A percentile compares a stretch with the other conserved stretches of the same genome.
These are phyloP conservation scores for Carlito syrichta DNA, from an alignment of 2,113 vertebrate species.

Conservation along the genomic window DNA sequence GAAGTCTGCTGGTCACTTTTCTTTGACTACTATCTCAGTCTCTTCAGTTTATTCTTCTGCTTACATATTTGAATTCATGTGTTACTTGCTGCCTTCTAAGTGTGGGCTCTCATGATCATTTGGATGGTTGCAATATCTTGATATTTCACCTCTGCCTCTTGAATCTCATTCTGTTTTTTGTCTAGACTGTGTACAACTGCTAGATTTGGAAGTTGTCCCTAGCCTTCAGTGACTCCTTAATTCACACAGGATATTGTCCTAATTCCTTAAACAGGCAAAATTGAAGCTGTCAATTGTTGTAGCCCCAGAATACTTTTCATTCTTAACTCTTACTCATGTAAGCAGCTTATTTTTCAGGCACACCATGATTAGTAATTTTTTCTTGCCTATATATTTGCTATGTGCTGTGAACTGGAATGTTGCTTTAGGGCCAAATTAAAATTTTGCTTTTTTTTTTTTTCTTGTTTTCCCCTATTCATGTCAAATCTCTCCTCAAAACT, in stretches of 20 bases:
- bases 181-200: not conserved
- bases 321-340: not conserved
- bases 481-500: not conserved
- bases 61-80: slow-evolving; percentile 3
- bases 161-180: not conserved
- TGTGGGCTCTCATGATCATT: not conserved
- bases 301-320: not conserved
- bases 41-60: not conserved
- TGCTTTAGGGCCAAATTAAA: not conserved
- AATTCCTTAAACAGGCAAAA: not conserved
- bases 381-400: not conserved
- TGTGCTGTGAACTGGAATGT: not conserved
- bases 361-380: not conserved
- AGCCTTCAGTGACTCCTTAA: not conserved
- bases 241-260: not conserved
- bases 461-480: not conserved
- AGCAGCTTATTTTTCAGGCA: not conserved
- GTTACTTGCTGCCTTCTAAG: not conserved
- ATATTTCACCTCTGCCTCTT: not conserved
- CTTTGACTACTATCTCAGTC: not conserved
- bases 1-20: not conserved
- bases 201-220: not conserved
- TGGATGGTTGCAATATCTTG: not conserved
- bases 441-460: not conserved
- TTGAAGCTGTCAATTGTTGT: not conserved